Conservation (phyloP, 1,140 invertebrate species). For the Akabosia matsudoensis region DNA sequence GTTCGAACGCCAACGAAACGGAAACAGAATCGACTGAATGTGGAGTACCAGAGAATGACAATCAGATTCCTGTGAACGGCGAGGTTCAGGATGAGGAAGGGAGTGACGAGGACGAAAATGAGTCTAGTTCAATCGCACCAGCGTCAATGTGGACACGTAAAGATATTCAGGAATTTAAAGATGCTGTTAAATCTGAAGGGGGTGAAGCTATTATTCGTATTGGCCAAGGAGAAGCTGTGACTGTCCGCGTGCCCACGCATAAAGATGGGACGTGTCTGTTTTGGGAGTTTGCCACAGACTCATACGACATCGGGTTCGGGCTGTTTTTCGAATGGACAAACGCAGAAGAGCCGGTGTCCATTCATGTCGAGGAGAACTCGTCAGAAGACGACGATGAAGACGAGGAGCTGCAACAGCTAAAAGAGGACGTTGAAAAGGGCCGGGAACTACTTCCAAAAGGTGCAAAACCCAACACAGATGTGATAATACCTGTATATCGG, state of each 20-base stretch:
- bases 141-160: slow-evolving; percentile 93
- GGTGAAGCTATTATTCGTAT: slow-evolving; percentile 93
- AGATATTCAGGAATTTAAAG: slow-evolving; percentile 88
- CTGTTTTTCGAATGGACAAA: slow-evolving; percentile 96
- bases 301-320: slow-evolving; percentile 98
- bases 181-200: slow-evolving; percentile 75
- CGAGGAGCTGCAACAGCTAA: slow-evolving; percentile 53
- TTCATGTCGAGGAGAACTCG: slow-evolving; percentile 81
- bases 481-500: slow-evolving; percentile 77
- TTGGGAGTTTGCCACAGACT: slow-evolving; percentile 99
- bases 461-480: slow-evolving; percentile 44
- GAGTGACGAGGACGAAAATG: slow-evolving; percentile 42
- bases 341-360: slow-evolving; percentile 63
- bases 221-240: slow-evolving; percentile 95
- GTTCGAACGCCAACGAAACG: neutral
- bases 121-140: slow-evolving; percentile 59
- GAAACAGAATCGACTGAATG: neutral
- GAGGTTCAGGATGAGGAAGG: slow-evolving; percentile 30
- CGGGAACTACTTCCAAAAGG: slow-evolving; percentile 57
- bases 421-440: slow-evolving; percentile 61
- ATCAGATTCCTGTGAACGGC: slow-evolving; percentile 4
- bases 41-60: neutral
- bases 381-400: slow-evolving; percentile 91
- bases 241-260: slow-evolving; percentile 93
- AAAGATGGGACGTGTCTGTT: slow-evolving; percentile 89